Conservation (phyloP, 1,140 invertebrate species). For the Zaprionus taronus region DNA sequence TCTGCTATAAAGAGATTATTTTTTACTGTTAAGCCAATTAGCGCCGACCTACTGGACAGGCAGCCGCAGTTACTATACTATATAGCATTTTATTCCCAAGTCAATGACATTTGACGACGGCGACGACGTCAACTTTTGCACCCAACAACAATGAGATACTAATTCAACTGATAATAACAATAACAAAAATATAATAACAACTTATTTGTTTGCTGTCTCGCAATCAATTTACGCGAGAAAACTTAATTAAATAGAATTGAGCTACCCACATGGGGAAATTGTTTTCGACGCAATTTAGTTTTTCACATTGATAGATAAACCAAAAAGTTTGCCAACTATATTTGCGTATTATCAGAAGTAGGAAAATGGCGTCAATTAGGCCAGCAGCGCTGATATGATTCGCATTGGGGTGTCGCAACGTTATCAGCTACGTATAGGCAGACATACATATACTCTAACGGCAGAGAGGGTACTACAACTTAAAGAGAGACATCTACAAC, state of each 20-base stretch:
- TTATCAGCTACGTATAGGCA: not conserved
- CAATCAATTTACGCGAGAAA: constrained; percentile 1
- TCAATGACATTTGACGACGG: constrained; percentile 52
- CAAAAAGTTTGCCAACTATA: not conserved
- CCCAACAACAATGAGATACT: constrained; percentile 1
- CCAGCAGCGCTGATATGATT: not conserved
- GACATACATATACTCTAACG: not conserved
- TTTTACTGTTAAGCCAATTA: constrained; percentile 69
- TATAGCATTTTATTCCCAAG: constrained; percentile 26
- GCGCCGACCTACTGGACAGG: constrained; percentile 31
- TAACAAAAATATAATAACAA: not conserved
- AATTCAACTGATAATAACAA: constrained; percentile 1
- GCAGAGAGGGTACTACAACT: not conserved
- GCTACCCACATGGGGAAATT: not conserved
- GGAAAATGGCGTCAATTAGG: constrained; percentile 2
- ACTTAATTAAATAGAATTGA: constrained; percentile 1
- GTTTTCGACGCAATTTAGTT: not conserved
- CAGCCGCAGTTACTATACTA: not conserved
- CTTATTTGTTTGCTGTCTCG: constrained; percentile 5
- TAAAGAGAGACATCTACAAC: not conserved
- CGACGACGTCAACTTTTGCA: not conserved
- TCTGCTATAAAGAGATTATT: constrained; percentile 51
- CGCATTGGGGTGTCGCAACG: not conserved
- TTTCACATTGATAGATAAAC: not conserved
- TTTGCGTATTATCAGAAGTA: not conserved